Conservation (phyloP, 2,113 vertebrate genomes). For the Kryptolebias marmoratus region DNA sequence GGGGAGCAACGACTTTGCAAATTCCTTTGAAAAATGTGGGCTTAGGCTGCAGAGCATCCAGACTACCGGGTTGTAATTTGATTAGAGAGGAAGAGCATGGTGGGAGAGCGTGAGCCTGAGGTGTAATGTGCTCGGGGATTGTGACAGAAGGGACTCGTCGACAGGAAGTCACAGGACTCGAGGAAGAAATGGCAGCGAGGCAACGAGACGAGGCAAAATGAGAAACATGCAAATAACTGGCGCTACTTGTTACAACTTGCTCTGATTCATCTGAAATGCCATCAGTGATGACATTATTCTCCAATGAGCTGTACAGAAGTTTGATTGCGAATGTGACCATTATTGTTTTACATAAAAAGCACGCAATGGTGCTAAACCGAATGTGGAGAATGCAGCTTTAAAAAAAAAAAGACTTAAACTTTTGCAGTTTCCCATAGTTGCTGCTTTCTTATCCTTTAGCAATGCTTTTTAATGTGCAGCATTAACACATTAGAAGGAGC, state of each 20-base stretch:
- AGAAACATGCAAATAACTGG: conserved; percentile 8
- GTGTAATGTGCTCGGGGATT: conserved; percentile 38
- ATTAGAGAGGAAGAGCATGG: conserved; percentile 40
- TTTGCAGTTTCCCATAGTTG: no score
- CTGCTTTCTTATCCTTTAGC: no score
- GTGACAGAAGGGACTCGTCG: conserved; percentile 50
- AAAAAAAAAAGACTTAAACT: no score
- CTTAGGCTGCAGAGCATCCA: conserved; percentile 39
- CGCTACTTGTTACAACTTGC: conserved; percentile 17
- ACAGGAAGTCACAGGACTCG: conserved; percentile 39
- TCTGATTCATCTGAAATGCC: conserved; percentile 14
- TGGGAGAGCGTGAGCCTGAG: conserved; percentile 36
- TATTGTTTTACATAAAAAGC: neutral
- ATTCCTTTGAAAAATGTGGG: conserved; percentile 29
- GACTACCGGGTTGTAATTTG: conserved; percentile 55
- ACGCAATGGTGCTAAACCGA: neutral
- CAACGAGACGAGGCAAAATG: conserved; percentile 14
- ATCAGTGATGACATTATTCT: neutral
- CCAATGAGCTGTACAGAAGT: conserved; percentile 1
- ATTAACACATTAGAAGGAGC: no score
- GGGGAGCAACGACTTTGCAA: conserved; percentile 23
- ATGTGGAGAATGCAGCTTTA: no score
- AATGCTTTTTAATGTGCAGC: no score
- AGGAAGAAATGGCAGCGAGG: conserved; percentile 33
- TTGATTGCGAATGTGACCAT: neutral